phyloP scores from a whole-genome alignment of 2,113 vertebrate genomes.

The Pomatostomus ruficeps region DNA sequence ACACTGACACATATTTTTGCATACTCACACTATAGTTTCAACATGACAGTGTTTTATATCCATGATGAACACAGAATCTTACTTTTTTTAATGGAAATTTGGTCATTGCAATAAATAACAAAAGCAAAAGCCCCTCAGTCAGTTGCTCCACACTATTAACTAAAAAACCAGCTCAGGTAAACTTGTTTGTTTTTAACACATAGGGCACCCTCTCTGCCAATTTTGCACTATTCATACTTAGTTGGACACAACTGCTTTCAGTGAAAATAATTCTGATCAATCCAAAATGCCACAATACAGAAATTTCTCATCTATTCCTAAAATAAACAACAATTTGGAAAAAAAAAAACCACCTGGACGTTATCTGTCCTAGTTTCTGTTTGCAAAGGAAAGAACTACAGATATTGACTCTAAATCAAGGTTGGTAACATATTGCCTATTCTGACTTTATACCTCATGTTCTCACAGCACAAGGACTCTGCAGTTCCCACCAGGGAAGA shows the following conservation, averaged over 20 bases:
- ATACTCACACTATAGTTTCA: not conserved
- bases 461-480: not conserved
- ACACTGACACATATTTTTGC: not conserved
- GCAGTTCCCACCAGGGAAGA: not conserved
- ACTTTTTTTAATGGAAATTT: not conserved
- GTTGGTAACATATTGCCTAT: not conserved
- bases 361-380: not conserved
- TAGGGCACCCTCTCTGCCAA: not conserved
- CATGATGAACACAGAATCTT: not conserved
- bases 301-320: not conserved
- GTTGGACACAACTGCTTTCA: not conserved
- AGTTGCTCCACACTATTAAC: not conserved
- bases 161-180: not conserved
- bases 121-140: not conserved
- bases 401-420: not conserved
- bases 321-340: not conserved
- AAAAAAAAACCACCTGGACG: not conserved
- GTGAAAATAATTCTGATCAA: not conserved
- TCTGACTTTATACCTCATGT: not conserved
- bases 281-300: not conserved
- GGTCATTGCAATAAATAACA: not conserved
- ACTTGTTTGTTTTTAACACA: not conserved
- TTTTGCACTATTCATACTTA: not conserved
- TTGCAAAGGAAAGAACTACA: not conserved
- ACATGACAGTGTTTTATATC: not conserved